Conservation (phyloP, 1,140 invertebrate genomes). For the Centruroides vittatus region DNA sequence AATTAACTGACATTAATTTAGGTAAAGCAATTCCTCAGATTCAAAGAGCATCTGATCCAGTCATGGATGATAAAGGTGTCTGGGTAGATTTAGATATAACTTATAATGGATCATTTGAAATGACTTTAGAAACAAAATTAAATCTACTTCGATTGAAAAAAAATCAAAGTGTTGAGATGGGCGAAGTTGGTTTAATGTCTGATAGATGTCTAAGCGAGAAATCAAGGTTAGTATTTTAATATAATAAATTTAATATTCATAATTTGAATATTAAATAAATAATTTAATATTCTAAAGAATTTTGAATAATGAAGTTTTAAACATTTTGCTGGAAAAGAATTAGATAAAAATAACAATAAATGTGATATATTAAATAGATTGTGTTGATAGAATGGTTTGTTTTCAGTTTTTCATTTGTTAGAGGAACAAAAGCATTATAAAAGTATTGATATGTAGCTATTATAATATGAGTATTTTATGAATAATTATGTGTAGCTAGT, state of each 20-base stretch:
- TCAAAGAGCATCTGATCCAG: slow-evolving; percentile 51
- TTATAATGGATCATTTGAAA: slow-evolving; percentile 71
- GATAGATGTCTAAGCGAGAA: neutral
- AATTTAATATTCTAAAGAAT: too few species aligned
- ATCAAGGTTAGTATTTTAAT: neutral
- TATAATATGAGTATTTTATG: too few species aligned
- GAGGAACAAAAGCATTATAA: too few species aligned
- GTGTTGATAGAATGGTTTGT: too few species aligned
- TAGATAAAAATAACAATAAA: too few species aligned
- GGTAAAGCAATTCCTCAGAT: slow-evolving; percentile 62
- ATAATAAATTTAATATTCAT: neutral
- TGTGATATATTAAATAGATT: too few species aligned
- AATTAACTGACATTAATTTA: slow-evolving; percentile 57
- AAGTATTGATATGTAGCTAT: too few species aligned
- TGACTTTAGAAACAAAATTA: slow-evolving; percentile 88
- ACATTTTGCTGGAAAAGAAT: too few species aligned
- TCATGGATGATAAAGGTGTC: slow-evolving; percentile 68
- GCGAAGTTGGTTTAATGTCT: neutral
- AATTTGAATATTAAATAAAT: too few species aligned
- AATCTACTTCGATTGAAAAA: slow-evolving; percentile 75
- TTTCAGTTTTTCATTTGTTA: too few species aligned
- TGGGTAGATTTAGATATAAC: slow-evolving; percentile 85
- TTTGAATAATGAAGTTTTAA: too few species aligned
- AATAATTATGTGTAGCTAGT: too few species aligned
- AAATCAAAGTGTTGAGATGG: neutral